These are phyloP conservation scores for Diplazon laetatorius DNA, from an alignment of 2,888 invertebrate species.

Conservation along the genomic window DNA sequence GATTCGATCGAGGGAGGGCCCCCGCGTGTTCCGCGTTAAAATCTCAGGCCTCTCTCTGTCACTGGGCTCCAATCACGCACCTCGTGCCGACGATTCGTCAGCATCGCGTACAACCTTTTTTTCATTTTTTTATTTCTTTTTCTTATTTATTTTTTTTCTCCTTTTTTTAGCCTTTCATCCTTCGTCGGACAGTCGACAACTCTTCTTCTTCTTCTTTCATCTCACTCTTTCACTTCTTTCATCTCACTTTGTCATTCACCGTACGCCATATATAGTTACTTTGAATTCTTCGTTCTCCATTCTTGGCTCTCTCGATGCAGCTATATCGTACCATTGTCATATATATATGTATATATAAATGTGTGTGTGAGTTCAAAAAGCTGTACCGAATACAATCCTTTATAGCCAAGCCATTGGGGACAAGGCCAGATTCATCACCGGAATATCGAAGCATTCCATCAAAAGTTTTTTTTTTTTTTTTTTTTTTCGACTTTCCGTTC, in stretches of 20 bases:
- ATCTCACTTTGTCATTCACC: not conserved
- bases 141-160: no score
- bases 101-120: conserved; percentile 55
- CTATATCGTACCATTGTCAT: conserved; percentile 16
- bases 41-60: conserved; percentile 41
- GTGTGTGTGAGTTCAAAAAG: conserved; percentile 1
- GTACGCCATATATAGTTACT: conserved; percentile 23
- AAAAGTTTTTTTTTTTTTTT: conserved; percentile 18
- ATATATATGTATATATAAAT: no score
- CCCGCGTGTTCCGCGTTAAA: conserved; percentile 31
- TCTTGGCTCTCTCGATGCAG: conserved; percentile 33
- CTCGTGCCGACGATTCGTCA: conserved; percentile 50
- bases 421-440: not conserved
- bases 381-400: conserved; percentile 13
- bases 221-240: conserved; percentile 42
- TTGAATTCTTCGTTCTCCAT: conserved; percentile 31
- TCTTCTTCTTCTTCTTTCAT: conserved; percentile 29
- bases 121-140: conserved; percentile 48
- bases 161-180: conserved; percentile 7
- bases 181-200: conserved; percentile 43
- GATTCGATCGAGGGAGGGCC: conserved; percentile 18
- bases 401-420: not conserved
- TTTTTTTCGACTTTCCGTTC: not conserved
- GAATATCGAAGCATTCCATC: conserved; percentile 29
- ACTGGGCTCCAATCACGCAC: conserved; percentile 60